A percentile compares a stretch with the other conserved stretches of the same genome.
Conservation (phyloP, 37 sponge, comb jelly and placozoan genomes). For the Tethya wilhelma region DNA sequence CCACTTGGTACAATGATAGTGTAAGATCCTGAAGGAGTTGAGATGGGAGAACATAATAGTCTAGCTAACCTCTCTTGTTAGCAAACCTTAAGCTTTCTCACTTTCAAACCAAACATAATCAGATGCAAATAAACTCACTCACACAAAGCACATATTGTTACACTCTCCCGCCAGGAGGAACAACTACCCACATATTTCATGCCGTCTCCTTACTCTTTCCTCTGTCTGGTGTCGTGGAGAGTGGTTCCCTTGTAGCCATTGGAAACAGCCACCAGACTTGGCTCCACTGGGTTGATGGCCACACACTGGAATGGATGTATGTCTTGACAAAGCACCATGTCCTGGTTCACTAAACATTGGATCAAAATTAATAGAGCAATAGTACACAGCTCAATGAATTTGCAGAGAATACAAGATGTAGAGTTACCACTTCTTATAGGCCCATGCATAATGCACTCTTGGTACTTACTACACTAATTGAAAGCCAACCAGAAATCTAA, state of each 20-base stretch:
- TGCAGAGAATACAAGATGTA: neutral
- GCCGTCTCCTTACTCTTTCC: conserved; percentile 28
- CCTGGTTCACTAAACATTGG: conserved; percentile 17
- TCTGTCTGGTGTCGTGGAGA: conserved; percentile 64
- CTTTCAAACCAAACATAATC: no score
- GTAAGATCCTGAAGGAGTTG: conserved; percentile 25
- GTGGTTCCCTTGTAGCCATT: conserved; percentile 40
- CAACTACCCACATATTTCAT: neutral
- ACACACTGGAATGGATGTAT: conserved; percentile 39
- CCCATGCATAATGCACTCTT: no score
- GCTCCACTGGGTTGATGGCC: conserved; percentile 61
- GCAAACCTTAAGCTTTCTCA: no score
- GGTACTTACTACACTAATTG: no score
- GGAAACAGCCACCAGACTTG: conserved; percentile 52
- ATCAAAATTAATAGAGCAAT: neutral
- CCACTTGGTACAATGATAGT: conserved; percentile 16
- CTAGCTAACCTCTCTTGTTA: no score
- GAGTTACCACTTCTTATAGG: no score
- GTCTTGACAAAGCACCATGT: conserved; percentile 30
- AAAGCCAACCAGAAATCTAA: no score
- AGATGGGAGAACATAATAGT: no score
- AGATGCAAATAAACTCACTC: no score
- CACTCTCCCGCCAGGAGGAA: no score
- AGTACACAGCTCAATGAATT: neutral
- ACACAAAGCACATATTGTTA: no score